Evolutionary conservation across 92 coral and sea anemone species (phyloP).

Genomic region (Parazoanthus swiftii): DNA sequence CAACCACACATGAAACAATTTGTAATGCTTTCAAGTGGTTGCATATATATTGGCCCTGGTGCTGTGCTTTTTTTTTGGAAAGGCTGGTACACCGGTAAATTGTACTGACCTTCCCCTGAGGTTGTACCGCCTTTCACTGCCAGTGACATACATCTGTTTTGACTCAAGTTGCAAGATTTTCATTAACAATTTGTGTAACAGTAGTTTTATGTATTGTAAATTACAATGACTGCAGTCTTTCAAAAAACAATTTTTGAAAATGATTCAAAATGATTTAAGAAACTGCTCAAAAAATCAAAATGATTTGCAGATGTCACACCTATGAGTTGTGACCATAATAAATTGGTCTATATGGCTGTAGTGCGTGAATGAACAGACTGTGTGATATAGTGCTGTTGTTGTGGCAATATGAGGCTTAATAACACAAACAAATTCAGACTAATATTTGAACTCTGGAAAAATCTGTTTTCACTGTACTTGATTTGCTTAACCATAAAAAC

Average conservation of each 20-base stretch:
- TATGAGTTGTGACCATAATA: conserved; percentile 22
- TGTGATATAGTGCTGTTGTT: conserved; percentile 13
- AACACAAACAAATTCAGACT: conserved; percentile 6
- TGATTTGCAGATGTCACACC: conserved; percentile 24
- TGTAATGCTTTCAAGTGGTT: conserved; percentile 16
- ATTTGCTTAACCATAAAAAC: conserved; percentile 21
- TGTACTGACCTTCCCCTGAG: too few species aligned
- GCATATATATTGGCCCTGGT: conserved; percentile 19
- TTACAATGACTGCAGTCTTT: conserved; percentile 25
- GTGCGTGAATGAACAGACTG: conserved; percentile 21
- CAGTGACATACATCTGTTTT: conserved; percentile 21
- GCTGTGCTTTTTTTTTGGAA: conserved; percentile 10
- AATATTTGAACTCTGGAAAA: conserved; percentile 10
- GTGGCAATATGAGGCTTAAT: conserved; percentile 8
- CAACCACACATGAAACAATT: conserved; percentile 18
- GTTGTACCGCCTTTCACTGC: too few species aligned
- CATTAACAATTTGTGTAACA: conserved; percentile 20
- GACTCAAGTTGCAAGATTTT: conserved; percentile 7
- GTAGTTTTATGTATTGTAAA: conserved; percentile 18
- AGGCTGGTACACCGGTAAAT: too few species aligned
- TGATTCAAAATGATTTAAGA: conserved; percentile 19
- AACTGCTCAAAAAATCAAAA: conserved; percentile 21
- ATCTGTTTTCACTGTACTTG: conserved; percentile 21
- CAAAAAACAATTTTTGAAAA: conserved; percentile 18
- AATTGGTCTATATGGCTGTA: conserved; percentile 22